Base-by-base conservation (phyloP, 2,797 vertebrate species). In the Pagetopsis macropterus region DNA sequence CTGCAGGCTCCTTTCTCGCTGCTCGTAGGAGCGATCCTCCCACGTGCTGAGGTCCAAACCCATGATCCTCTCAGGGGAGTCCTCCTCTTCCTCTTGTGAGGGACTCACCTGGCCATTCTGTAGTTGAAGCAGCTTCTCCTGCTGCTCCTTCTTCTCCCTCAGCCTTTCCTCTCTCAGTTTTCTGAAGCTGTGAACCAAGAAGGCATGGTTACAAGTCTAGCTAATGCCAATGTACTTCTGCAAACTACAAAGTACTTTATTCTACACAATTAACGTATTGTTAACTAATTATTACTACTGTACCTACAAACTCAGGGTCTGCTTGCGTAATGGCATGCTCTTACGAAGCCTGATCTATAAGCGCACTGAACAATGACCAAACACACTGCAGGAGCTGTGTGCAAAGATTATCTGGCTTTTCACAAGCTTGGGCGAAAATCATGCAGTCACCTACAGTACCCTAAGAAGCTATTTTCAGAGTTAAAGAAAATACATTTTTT, bases 31-130 rank as follows among this genome's bases (percentile, higher is more conserved):
- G 58, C 88, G 68, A 12, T 96, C 96, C 82, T 97, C 96, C 97
- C 96, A 96, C n/a, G 93, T 92, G 48, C 94, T 96, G 46, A 96
- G 94, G 81, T 97, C 95, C 64, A 96, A 92, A 31, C 96, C 96
- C 79, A 93, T 94, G 78, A 96, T 92, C 63, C 84, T 88, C 61
- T 94, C 85, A 49, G 79, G 55, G 5, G 64, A 10, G 37, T 70
- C 70, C 62, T 88, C 84, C 31, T 92, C 87, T 13, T 93, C 88
- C 51, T 88, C 90, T 15, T 76, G 88, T 3, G 87, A 88, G 21
- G 77, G 73, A 37, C 68, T 90, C 75, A 76, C 69, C 75, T 84
- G 89, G 70, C 94, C 95, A 50, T 95, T 95, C 82, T 95, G 91
- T 70, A 95, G 82, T 73, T 93, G 86, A 44, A 85, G 81, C 59